A percentile compares a stretch with the other conserved stretches of the same genome.
phyloP scores from a whole-genome alignment of 2,888 invertebrate genomes.

The Itoplectis maculator region DNA sequence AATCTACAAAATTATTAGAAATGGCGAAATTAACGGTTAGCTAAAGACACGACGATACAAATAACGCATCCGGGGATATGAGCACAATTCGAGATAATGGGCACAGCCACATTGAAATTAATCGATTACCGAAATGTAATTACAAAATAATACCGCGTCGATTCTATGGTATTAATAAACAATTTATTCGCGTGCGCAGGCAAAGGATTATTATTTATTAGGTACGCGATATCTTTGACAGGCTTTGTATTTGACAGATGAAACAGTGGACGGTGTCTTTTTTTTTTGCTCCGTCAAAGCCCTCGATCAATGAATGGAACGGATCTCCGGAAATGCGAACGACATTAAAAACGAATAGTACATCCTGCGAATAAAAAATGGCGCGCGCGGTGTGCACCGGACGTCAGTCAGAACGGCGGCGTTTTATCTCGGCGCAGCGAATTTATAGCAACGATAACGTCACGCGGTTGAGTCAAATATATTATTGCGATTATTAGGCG shows the following conservation, averaged over 20 bases:
- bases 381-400: not conserved
- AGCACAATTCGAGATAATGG: no score
- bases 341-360: constrained; percentile 3
- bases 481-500: constrained; percentile 40
- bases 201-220: not conserved
- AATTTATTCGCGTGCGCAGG: not conserved
- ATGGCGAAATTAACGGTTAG: no score
- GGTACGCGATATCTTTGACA: not conserved
- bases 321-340: not conserved
- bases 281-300: not conserved
- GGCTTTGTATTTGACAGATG: not conserved
- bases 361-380: not conserved
- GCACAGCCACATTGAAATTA: no score
- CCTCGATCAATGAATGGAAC: not conserved
- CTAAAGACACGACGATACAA: no score
- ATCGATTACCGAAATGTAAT: not conserved
- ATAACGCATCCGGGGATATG: no score
- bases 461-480: constrained; percentile 20
- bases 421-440: constrained; percentile 3
- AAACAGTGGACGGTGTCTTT: not conserved
- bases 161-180: not conserved
- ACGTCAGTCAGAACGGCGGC: not conserved
- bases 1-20: no score
- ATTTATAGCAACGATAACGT: constrained; percentile 32
- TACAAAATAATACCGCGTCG: not conserved